Conservation (phyloP, 1,140 invertebrate genomes). For the Archegozetes longisetosus region DNA sequence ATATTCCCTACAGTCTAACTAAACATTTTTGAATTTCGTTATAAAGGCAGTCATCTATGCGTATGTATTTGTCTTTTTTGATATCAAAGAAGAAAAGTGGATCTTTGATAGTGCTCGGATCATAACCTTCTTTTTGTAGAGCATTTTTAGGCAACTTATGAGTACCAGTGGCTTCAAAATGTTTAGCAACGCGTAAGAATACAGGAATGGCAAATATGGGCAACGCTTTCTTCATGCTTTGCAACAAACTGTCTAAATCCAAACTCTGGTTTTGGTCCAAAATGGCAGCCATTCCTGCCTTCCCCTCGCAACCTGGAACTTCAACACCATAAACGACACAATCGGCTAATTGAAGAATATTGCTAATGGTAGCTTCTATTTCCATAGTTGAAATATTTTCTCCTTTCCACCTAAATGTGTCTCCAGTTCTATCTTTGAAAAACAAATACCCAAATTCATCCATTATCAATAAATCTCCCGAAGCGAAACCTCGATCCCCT, state of each 20-base stretch:
- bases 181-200: slow-evolving; percentile 62
- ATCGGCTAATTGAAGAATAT: slow-evolving; percentile 64
- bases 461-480: slow-evolving; percentile 47
- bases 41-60: slow-evolving; percentile 7
- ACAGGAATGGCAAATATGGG: slow-evolving; percentile 74
- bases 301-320: slow-evolving; percentile 69
- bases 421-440: slow-evolving; percentile 41
- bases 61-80: slow-evolving; percentile 6
- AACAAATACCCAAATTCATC: slow-evolving; percentile 39
- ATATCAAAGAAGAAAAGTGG: slow-evolving; percentile 13
- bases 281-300: slow-evolving; percentile 93
- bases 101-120: slow-evolving; percentile 30
- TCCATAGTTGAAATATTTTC: slow-evolving; percentile 98
- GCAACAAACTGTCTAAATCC: slow-evolving; percentile 40
- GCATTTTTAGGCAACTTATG: slow-evolving; percentile 86
- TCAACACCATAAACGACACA: slow-evolving; percentile 85
- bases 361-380: slow-evolving; percentile 83
- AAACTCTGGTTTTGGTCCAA: slow-evolving; percentile 34
- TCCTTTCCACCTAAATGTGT: slow-evolving; percentile 46
- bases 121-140: slow-evolving; percentile 74
- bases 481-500: slow-evolving; percentile 81
- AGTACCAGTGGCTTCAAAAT: slow-evolving; percentile 79
- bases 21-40: slow-evolving; percentile 7
- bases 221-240: slow-evolving; percentile 35
- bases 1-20: neutral